Conservation (phyloP, 2,797 vertebrate genomes). For the Columba guinea region DNA sequence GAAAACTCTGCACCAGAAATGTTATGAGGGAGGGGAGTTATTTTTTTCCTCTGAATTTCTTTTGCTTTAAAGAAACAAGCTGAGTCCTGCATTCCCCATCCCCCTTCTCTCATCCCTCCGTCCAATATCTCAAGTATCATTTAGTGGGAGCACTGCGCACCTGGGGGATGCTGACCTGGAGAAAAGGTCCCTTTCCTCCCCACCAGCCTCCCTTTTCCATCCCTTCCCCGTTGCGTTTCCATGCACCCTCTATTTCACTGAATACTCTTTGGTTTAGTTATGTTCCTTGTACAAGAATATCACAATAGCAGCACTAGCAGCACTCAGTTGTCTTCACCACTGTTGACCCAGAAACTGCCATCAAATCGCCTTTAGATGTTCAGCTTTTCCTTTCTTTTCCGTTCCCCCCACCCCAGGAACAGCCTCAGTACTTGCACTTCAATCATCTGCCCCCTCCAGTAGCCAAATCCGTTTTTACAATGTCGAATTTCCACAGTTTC, state of each 20-base stretch:
- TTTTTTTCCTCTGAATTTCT: constrained; percentile 27
- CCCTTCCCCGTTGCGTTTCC: background rate
- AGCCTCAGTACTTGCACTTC: constrained; percentile 5
- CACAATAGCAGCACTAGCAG: constrained; percentile 89
- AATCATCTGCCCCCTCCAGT: constrained; percentile 42
- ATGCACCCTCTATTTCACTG: constrained; percentile 59
- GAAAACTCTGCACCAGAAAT: constrained; percentile 78
- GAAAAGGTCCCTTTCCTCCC: background rate
- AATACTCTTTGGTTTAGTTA: constrained; percentile 93
- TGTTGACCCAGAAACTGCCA: constrained; percentile 49
- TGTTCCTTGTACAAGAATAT: constrained; percentile 74
- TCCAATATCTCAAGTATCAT: constrained; percentile 56
- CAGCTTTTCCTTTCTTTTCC: background rate
- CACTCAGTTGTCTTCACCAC: constrained; percentile 73
- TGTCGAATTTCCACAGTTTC: background rate
- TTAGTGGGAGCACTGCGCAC: constrained; percentile 50
- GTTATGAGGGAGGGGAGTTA: constrained; percentile 53
- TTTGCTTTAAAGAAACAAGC: constrained; percentile 56
- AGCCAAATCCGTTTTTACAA: background rate
- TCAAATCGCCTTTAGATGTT: constrained; percentile 39
- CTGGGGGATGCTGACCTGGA: constrained; percentile 1
- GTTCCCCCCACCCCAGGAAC: background rate
- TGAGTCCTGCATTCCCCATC: constrained; percentile 4
- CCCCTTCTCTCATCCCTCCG: background rate
- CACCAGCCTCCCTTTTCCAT: background rate